Percentiles rank a stretch among this genome's conserved stretches.
Conservation (phyloP, 2,797 vertebrate genomes). For the Acomys russatus region DNA sequence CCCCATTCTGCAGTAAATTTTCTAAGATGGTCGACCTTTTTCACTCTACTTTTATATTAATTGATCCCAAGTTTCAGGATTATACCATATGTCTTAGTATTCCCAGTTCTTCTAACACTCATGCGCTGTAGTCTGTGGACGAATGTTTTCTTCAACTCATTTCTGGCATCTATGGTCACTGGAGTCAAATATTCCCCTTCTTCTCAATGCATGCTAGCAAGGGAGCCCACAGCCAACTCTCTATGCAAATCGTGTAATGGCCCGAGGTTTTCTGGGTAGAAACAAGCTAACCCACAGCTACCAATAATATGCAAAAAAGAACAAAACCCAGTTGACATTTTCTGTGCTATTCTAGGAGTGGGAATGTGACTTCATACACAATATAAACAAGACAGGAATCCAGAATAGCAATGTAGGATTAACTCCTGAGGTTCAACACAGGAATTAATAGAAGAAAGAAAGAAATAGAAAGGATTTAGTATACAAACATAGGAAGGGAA, state of each 20-base stretch:
- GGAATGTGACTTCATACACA: conserved; percentile 52
- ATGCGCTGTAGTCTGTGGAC: not conserved
- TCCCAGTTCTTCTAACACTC: not conserved
- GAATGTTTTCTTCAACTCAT: conserved; percentile 15
- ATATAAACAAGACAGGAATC: conserved; percentile 53
- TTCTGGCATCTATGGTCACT: not conserved
- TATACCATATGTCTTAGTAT: not conserved
- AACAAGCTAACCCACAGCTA: conserved; percentile 30
- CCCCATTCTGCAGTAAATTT: not conserved
- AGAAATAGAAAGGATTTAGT: not conserved
- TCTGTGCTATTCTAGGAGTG: conserved; percentile 13
- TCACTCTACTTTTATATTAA: not conserved
- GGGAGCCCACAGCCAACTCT: not conserved
- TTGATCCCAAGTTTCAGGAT: not conserved
- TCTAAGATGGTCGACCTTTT: not conserved
- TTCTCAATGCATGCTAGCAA: not conserved
- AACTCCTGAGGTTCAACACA: not conserved
- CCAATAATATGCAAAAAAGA: conserved; percentile 47
- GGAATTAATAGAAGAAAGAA: conserved; percentile 35
- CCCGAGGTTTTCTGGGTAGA: not conserved
- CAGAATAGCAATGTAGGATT: conserved; percentile 16
- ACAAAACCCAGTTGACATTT: conserved; percentile 42
- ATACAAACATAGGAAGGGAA: not conserved
- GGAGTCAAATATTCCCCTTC: conserved; percentile 3
- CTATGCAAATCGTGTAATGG: not conserved